These are phyloP conservation scores for Drosophila bipectinata DNA, from an alignment of 1,140 invertebrate species.

Conservation along the genomic window DNA sequence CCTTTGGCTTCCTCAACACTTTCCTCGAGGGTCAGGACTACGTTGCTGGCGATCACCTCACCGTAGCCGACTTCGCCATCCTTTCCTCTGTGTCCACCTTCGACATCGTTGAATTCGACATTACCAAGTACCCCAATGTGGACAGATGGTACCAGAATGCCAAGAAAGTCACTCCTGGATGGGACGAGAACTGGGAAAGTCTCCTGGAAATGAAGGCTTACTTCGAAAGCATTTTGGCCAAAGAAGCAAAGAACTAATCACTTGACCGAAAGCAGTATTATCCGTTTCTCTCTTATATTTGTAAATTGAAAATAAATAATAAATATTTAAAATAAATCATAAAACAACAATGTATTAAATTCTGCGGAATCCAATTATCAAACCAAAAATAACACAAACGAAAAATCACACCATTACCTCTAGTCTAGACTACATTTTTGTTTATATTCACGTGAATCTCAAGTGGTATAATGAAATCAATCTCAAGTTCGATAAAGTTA, in stretches of 20 bases:
- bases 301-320: neutral
- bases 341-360: too few relatives aligned
- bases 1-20: constrained; percentile 33
- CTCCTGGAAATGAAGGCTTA: constrained; percentile 8
- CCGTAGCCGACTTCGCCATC: constrained; percentile 52
- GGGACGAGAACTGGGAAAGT: constrained; percentile 34
- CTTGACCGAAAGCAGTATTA: neutral
- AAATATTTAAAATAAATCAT: neutral
- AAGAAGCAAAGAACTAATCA: neutral
- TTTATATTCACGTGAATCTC: too few relatives aligned
- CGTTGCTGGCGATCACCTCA: constrained; percentile 46
- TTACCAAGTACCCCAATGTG: constrained; percentile 52
- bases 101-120: constrained; percentile 22
- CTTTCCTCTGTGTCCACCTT: constrained; percentile 49
- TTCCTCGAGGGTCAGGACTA: constrained; percentile 48
- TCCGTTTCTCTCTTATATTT: neutral
- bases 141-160: constrained; percentile 45
- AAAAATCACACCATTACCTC: too few relatives aligned
- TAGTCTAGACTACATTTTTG: too few relatives aligned
- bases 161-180: constrained; percentile 49
- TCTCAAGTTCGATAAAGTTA: too few relatives aligned
- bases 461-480: too few relatives aligned
- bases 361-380: too few relatives aligned
- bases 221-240: neutral
- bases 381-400: too few relatives aligned